phyloP scores from a whole-genome alignment of 2,888 invertebrate species.

The Latrodectus elegans region DNA sequence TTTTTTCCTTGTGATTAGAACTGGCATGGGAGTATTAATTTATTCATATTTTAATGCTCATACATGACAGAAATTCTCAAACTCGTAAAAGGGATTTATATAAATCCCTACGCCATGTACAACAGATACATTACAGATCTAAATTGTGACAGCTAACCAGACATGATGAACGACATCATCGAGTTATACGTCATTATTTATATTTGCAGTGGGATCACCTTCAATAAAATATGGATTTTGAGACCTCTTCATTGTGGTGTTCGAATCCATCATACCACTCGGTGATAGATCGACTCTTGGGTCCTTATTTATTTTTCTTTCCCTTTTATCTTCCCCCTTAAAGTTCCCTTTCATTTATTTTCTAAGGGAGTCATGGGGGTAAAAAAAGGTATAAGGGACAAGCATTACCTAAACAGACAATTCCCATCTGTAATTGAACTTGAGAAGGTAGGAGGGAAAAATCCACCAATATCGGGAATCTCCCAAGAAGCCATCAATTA shows the following conservation, averaged over 20 bases:
- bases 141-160: conserved; percentile 31
- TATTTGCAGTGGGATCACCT: conserved; percentile 64
- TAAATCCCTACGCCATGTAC: conserved; percentile 15
- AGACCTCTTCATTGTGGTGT: conserved; percentile 59
- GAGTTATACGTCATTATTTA: conserved; percentile 58
- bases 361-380: not conserved
- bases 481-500: conserved; percentile 33
- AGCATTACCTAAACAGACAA: too few species aligned
- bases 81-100: conserved; percentile 13
- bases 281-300: conserved; percentile 45
- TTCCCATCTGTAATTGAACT: not conserved
- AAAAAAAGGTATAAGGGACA: not conserved
- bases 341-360: conserved; percentile 1
- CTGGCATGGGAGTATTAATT: too few species aligned
- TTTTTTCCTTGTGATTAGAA: too few species aligned
- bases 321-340: conserved; percentile 1
- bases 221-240: conserved; percentile 67
- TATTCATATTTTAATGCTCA: too few species aligned
- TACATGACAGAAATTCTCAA: not conserved
- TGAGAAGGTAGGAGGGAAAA: not conserved
- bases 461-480: not conserved
- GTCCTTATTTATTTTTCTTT: conserved; percentile 23
- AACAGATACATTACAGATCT: conserved; percentile 25
- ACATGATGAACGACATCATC: conserved; percentile 41
- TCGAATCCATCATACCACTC: conserved; percentile 50